Evolutionary conservation across 2,888 invertebrate genomes (phyloP).

Genomic region (Leucoma salicis): DNA sequence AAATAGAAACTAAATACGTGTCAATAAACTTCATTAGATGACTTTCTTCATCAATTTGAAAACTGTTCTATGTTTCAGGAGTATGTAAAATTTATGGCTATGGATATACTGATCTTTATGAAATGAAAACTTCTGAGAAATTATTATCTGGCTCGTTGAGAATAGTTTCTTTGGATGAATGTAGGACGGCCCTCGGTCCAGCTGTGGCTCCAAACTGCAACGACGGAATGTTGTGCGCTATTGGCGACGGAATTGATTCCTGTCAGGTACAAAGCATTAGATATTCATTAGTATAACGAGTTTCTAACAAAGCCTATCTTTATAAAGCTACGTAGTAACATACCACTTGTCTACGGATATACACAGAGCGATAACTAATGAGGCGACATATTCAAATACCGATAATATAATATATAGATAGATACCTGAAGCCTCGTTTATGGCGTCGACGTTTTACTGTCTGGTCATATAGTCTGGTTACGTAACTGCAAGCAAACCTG

Average conservation of each 20-base stretch:
- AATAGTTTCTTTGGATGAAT: constrained; percentile 64
- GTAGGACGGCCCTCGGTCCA: constrained; percentile 49
- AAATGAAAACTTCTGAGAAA: constrained; percentile 42
- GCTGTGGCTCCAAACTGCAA: constrained; percentile 54
- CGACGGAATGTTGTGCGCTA: constrained; percentile 70
- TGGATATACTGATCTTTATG: constrained; percentile 45
- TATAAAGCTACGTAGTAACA: neutral
- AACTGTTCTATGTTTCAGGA: constrained; percentile 44
- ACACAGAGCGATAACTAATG: too few relatives aligned
- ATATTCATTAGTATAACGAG: constrained; percentile 6
- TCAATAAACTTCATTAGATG: too few relatives aligned
- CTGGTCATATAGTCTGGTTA: too few relatives aligned
- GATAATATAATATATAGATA: too few relatives aligned
- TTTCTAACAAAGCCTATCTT: neutral
- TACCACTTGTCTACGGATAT: neutral
- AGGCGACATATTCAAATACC: neutral
- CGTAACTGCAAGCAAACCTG: too few relatives aligned
- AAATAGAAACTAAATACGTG: too few relatives aligned
- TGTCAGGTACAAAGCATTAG: constrained; percentile 74
- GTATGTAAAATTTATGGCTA: constrained; percentile 68
- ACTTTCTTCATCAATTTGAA: too few relatives aligned
- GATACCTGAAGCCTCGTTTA: too few relatives aligned
- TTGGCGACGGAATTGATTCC: constrained; percentile 63
- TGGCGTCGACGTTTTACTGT: too few relatives aligned
- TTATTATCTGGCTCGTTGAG: constrained; percentile 51